phyloP scores from a whole-genome alignment of 2,888 invertebrate genomes.

The Nomada fabriciana region DNA sequence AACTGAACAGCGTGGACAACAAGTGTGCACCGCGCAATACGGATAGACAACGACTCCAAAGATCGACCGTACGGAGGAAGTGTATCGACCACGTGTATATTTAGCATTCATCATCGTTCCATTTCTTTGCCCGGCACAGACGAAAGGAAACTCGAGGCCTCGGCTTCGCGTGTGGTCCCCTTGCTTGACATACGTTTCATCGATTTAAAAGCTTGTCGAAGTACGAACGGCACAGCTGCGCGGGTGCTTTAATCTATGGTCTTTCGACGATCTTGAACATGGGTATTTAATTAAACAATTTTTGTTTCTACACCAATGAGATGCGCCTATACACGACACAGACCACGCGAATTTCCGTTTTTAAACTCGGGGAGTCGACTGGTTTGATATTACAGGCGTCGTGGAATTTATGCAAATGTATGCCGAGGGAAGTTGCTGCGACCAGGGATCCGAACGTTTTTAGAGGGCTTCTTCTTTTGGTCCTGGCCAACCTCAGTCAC shows the following conservation, averaged over 20 bases:
- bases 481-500: background rate
- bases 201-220: background rate
- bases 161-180: slow-evolving; percentile 31
- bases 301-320: background rate
- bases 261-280: background rate
- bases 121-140: background rate
- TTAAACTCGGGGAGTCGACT: background rate
- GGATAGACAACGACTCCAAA: background rate
- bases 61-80: slow-evolving; percentile 1
- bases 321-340: background rate
- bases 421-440: slow-evolving; percentile 6
- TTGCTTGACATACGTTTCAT: slow-evolving; percentile 11
- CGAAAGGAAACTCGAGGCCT: background rate
- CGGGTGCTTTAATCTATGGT: background rate
- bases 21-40: slow-evolving; percentile 1
- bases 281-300: background rate
- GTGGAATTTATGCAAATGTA: slow-evolving; percentile 25
- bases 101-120: slow-evolving; percentile 30
- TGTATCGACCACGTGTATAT: slow-evolving; percentile 34
- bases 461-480: slow-evolving; percentile 8
- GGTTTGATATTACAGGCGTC: background rate
- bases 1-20: background rate
- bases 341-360: background rate
- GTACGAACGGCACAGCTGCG: slow-evolving; percentile 15
- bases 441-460: background rate